Base-by-base conservation (phyloP, 2,797 vertebrate species). In the Anas flavirostris region DNA sequence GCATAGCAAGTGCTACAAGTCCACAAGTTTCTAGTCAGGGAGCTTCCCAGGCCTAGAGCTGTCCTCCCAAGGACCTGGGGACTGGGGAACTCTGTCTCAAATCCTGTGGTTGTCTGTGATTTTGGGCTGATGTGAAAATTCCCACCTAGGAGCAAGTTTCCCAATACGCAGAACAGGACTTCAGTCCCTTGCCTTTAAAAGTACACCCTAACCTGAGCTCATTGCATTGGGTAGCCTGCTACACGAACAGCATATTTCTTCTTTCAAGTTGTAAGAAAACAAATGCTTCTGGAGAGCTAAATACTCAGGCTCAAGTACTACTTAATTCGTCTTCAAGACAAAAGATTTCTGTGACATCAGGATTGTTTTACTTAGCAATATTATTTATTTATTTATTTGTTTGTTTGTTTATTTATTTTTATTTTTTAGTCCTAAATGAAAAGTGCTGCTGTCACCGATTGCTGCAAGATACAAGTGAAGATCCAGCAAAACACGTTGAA, bases 381-480 rank as follows among this genome's bases (percentile, higher is more conserved):
- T 12, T 22, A 3, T 46, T n/a, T 43, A 17, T 46, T n/a, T 43
- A 17, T 46, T n/a, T 46, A 10, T 37, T 33, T 85, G 9, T 46
- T n/a, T 35, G 8, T 35, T 35, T 35, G 8, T 37, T 37, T 43
- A 17, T 44, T 22, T 46, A 21, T 33, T 85, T 79, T 66, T 39
- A 3, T 68, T 60, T 37, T 60, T 37, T 68, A 73, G 0, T 41
- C 29, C 39, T 82, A 52, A 67, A 46, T 67, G 35, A 43, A 56
- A 70, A 52, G 41, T 39, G 14, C 1, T 46, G 0, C 31, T 59
- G 33, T 46, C n/a, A 59, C 25, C 0, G 0, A 5, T 16, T 82
- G n/a, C 21, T 70, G 33, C 48, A 81, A 46, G 44, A 53, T 59
- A 31, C 56, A 59, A 4, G 46, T 48, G 16, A 82, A 59, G 13